These are phyloP conservation scores for Tragelaphus imberbis DNA, from an alignment of 2,113 vertebrate species.

Conservation along the genomic window DNA sequence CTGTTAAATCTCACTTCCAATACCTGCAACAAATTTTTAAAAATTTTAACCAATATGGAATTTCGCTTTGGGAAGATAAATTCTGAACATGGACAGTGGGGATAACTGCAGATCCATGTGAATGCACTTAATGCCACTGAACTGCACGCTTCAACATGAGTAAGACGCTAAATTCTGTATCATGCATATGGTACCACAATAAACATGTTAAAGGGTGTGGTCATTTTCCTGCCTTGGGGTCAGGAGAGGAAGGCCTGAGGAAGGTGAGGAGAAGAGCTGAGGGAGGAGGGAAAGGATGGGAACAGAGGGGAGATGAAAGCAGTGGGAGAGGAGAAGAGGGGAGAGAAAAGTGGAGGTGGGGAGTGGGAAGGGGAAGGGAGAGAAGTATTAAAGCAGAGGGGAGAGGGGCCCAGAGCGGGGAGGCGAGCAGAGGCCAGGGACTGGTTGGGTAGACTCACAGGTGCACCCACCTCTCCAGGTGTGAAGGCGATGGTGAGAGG, in stretches of 20 bases:
- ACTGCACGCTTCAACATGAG: background rate
- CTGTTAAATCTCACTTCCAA: background rate
- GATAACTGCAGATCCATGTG: too few species aligned
- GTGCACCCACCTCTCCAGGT: background rate
- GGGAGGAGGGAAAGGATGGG: background rate
- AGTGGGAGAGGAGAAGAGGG: background rate
- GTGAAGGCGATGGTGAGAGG: background rate
- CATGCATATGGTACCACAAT: too few species aligned
- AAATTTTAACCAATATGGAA: background rate
- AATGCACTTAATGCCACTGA: background rate
- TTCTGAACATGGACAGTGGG: background rate
- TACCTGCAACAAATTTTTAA: background rate
- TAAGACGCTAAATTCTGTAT: background rate
- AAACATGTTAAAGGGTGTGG: background rate
- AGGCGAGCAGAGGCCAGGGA: background rate
- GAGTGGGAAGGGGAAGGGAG: background rate
- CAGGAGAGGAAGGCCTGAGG: background rate
- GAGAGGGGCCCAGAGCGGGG: background rate
- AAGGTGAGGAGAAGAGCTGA: fast-evolving
- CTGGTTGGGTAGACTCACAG: background rate
- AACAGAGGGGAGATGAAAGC: background rate
- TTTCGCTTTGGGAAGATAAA: background rate
- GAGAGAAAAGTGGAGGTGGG: background rate
- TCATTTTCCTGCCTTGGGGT: background rate
- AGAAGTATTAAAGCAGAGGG: background rate